A percentile compares a stretch with the other conserved stretches of the same genome.
phyloP scores from a whole-genome alignment of 2,797 vertebrate species.

The Clamator glandarius region DNA sequence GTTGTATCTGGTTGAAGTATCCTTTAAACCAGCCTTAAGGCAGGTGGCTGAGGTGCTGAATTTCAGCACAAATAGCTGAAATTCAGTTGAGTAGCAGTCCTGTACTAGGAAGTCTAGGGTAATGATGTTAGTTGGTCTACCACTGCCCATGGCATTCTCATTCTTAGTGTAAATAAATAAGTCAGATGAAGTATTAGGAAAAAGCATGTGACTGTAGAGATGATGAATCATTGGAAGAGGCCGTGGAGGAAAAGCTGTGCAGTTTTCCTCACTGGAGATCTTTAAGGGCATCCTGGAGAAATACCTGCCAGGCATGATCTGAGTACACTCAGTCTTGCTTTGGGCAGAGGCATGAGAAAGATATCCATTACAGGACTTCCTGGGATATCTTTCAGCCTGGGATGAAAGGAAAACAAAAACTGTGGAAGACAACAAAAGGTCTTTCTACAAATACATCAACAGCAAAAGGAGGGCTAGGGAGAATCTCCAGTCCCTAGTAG shows the following conservation, averaged over 20 bases:
- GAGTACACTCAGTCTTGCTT: background rate
- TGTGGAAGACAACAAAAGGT: no score
- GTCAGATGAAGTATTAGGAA: background rate
- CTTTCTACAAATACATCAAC: no score
- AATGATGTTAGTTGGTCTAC: background rate
- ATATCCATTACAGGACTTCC: background rate
- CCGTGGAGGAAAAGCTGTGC: background rate
- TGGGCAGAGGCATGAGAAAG: background rate
- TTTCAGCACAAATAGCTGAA: background rate
- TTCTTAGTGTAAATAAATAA: conserved; percentile 17
- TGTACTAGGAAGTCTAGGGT: background rate
- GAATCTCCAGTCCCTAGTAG: no score
- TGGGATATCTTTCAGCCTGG: background rate
- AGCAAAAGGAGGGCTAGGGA: no score
- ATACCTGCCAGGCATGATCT: background rate
- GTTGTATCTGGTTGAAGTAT: background rate
- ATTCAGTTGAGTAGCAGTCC: background rate
- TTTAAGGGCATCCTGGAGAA: background rate
- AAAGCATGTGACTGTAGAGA: background rate
- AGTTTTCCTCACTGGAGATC: background rate
- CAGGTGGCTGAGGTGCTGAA: background rate
- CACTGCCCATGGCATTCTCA: background rate
- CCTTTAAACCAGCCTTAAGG: background rate
- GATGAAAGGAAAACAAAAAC: background rate
- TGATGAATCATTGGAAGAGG: background rate